phyloP scores from a whole-genome alignment of 2,888 invertebrate genomes.

The Acanthacorydalis orientalis region DNA sequence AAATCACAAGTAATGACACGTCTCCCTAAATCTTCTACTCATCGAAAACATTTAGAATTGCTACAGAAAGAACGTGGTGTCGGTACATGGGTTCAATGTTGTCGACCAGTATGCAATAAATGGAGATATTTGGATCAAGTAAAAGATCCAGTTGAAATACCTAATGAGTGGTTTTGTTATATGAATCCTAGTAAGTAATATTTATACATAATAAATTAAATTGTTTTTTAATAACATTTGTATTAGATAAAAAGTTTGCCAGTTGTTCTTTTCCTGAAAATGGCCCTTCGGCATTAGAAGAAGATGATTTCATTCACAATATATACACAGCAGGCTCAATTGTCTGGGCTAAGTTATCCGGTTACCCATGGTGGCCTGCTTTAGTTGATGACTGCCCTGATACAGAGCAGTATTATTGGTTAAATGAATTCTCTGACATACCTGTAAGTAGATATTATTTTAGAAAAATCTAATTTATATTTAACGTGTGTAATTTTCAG shows the following conservation, averaged over 20 bases:
- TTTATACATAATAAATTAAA: not conserved
- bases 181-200: constrained; percentile 36
- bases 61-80: constrained; percentile 30
- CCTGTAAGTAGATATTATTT: not conserved
- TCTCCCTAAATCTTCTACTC: constrained; percentile 15
- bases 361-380: constrained; percentile 57
- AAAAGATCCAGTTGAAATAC: constrained; percentile 39
- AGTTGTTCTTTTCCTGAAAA: constrained; percentile 34
- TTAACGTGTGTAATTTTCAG: constrained; percentile 21
- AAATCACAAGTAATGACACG: constrained; percentile 2
- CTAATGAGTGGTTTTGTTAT: constrained; percentile 41
- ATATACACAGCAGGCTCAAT: constrained; percentile 45
- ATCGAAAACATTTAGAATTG: constrained; percentile 27
- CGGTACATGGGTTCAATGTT: constrained; percentile 43
- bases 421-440: constrained; percentile 20
- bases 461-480: not conserved
- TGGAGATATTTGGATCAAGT: constrained; percentile 37
- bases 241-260: constrained; percentile 3
- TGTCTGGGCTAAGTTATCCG: constrained; percentile 42
- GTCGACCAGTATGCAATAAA: constrained; percentile 30
- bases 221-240: not conserved
- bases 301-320: constrained; percentile 37
- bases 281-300: constrained; percentile 26
- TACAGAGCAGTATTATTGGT: constrained; percentile 38
- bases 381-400: constrained; percentile 54